Conservation (phyloP, 2,113 vertebrate species). For the Malurus elegans region DNA sequence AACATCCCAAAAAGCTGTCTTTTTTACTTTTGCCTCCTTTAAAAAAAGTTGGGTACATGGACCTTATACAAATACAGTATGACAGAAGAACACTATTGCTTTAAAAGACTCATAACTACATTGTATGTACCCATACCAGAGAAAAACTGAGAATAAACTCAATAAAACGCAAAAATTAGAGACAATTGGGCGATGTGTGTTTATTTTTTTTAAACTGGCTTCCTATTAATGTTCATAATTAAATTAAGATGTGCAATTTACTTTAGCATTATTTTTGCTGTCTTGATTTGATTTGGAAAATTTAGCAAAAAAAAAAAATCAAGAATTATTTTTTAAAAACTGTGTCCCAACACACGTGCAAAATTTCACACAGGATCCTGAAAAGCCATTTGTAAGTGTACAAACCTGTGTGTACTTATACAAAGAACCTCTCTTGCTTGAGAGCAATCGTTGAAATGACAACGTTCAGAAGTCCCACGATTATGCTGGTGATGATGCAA, state of each 20-base stretch:
- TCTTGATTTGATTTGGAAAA: neutral
- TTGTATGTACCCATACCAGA: neutral
- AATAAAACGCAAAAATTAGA: neutral
- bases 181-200: neutral
- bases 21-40: neutral
- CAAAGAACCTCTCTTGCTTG: neutral
- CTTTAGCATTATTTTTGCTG: neutral
- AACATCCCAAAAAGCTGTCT: neutral
- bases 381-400: neutral
- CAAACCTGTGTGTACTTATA: accelerated
- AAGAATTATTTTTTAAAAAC: neutral
- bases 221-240: neutral
- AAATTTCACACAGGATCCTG: neutral
- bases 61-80: neutral
- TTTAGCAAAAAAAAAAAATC: neutral
- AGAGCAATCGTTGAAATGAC: neutral
- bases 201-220: neutral
- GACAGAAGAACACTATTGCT: neutral
- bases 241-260: neutral
- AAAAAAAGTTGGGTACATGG: neutral
- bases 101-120: neutral
- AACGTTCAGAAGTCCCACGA: neutral
- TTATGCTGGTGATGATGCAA: neutral
- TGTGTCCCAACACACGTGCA: neutral
- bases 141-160: neutral